Conservation (phyloP, 2,113 vertebrate species). For the Catharus bicknelli region DNA sequence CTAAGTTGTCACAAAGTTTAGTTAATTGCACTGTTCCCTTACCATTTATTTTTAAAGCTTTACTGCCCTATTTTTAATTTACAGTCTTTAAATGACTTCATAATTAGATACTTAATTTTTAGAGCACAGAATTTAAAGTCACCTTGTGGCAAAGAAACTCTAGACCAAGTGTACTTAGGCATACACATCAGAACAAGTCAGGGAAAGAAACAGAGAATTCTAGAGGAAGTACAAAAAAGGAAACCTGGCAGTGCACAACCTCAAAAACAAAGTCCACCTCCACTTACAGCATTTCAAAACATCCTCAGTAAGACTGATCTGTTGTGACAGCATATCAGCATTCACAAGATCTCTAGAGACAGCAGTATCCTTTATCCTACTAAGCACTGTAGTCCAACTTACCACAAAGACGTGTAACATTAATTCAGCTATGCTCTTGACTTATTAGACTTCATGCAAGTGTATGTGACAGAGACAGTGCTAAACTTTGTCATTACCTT, state of each 20-base stretch:
- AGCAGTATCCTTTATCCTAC: neutral
- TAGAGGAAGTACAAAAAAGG: neutral
- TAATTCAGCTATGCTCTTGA: neutral
- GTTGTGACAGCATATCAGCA: constrained; percentile 5
- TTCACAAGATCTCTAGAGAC: neutral
- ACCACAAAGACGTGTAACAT: neutral
- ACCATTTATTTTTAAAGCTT: constrained; percentile 35
- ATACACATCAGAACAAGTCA: neutral
- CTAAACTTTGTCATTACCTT: neutral
- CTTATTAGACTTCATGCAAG: neutral
- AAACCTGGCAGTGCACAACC: neutral
- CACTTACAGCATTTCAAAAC: constrained; percentile 10
- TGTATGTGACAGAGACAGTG: neutral
- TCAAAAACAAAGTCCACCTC: neutral
- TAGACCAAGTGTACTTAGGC: neutral
- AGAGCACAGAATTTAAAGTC: constrained; percentile 30
- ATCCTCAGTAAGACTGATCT: neutral
- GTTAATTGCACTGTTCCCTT: constrained; percentile 10
- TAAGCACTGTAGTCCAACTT: neutral
- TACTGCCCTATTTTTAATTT: constrained; percentile 31
- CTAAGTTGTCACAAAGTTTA: neutral
- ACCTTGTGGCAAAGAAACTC: constrained; percentile 25
- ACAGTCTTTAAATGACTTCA: neutral
- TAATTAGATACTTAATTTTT: constrained; percentile 27
- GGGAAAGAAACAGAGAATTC: neutral